These are phyloP conservation scores for Hemistola chrysoprasaria DNA, from an alignment of 2,888 invertebrate species.

Conservation along the genomic window DNA sequence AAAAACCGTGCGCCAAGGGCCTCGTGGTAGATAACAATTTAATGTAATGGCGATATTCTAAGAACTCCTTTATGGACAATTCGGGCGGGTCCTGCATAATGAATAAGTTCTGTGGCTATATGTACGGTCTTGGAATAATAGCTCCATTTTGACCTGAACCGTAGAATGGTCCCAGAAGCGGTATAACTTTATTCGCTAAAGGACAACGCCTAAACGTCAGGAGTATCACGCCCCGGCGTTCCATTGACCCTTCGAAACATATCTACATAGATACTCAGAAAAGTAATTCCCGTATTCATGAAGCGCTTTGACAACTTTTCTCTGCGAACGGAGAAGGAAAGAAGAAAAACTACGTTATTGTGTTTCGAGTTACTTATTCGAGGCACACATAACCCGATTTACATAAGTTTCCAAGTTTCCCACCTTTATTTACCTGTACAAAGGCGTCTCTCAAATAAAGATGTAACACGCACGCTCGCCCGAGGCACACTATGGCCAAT, in stretches of 20 bases:
- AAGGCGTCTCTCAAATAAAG: conserved; percentile 48
- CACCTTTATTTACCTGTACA: conserved; percentile 55
- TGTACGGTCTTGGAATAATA: conserved; percentile 26
- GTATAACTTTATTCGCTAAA: conserved; percentile 32
- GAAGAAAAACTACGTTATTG: conserved; percentile 43
- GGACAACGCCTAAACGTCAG: conserved; percentile 33
- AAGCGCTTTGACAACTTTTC: conserved; percentile 41
- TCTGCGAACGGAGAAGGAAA: conserved; percentile 31
- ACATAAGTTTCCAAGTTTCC: conserved; percentile 52
- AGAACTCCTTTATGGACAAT: conserved; percentile 64
- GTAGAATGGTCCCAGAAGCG: conserved; percentile 29
- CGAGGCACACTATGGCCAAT: conserved; percentile 55
- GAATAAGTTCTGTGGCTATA: conserved; percentile 45
- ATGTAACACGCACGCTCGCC: conserved; percentile 44
- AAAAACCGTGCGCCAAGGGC: conserved; percentile 63
- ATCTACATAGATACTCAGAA: conserved; percentile 26
- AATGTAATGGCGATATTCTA: conserved; percentile 67
- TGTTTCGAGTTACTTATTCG: conserved; percentile 52
- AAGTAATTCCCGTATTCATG: conserved; percentile 41
- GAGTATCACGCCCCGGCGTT: conserved; percentile 34
- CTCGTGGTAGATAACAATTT: conserved; percentile 68
- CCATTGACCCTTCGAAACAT: conserved; percentile 27
- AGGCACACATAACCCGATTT: conserved; percentile 57
- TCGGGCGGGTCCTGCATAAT: conserved; percentile 60
- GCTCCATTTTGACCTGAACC: conserved; percentile 26